Evolutionary conservation across 2,797 vertebrate genomes (phyloP).

Genomic region (Poeciliopsis infans): DNA sequence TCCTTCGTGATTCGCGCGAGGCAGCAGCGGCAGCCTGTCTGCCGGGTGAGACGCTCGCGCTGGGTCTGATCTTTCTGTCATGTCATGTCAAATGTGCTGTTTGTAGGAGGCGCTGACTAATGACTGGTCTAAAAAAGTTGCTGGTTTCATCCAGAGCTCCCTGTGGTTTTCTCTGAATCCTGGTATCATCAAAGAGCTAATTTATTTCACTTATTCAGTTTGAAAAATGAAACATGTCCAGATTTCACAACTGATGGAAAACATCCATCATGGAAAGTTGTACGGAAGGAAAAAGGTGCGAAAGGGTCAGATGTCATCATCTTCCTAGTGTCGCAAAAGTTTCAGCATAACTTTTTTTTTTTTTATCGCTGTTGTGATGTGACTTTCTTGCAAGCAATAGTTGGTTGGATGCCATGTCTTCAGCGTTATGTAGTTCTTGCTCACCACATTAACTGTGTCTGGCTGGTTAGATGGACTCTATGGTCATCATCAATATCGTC

Average conservation of each 20-base stretch:
- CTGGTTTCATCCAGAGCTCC: background rate
- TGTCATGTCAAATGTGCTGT: too few species aligned
- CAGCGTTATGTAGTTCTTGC: background rate
- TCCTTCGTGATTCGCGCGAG: slow-evolving; percentile 24
- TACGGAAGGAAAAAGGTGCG: background rate
- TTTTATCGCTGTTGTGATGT: background rate
- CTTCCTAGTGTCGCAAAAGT: background rate
- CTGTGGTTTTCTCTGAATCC: background rate
- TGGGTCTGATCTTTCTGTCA: background rate
- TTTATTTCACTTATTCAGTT: background rate
- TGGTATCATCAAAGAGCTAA: background rate
- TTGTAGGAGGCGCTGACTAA: background rate
- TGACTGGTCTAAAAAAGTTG: background rate
- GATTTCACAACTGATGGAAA: background rate
- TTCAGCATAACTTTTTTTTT: background rate
- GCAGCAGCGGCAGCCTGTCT: background rate
- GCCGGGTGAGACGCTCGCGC: background rate
- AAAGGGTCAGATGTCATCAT: background rate
- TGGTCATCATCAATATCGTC: too few species aligned
- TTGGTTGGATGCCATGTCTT: background rate
- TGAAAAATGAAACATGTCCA: background rate
- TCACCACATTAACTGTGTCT: background rate
- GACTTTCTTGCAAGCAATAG: background rate
- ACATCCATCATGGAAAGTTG: background rate
- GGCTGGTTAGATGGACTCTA: background rate